Conservation (phyloP, 2,797 vertebrate genomes). For the Xerus rutilus region DNA sequence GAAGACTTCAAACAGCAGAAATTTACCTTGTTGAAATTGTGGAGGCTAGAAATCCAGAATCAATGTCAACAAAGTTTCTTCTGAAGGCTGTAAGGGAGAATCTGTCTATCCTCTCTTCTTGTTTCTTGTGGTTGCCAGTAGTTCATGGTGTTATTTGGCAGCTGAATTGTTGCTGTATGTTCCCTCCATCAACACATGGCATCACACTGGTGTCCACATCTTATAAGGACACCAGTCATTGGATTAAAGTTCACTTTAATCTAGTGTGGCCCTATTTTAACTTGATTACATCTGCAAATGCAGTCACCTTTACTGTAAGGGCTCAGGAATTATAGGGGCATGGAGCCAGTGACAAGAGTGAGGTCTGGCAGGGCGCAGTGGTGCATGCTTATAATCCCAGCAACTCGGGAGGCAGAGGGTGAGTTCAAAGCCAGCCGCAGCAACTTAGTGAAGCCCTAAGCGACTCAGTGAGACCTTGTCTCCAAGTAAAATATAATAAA, state of each 20-base stretch:
- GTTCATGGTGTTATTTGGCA: background rate
- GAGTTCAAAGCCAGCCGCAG: too few relatives aligned
- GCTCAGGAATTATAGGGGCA: background rate
- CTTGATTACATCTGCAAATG: background rate
- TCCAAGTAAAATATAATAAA: too few relatives aligned
- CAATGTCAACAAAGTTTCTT: background rate
- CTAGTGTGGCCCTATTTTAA: background rate
- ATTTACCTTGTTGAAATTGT: background rate
- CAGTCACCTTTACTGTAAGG: background rate
- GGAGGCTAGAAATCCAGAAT: background rate
- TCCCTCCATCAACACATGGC: background rate
- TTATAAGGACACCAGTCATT: background rate
- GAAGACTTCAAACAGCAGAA: background rate
- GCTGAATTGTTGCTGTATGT: rapidly evolving
- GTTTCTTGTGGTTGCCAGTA: background rate
- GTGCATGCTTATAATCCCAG: too few relatives aligned
- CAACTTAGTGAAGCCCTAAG: too few relatives aligned
- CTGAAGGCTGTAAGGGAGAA: background rate
- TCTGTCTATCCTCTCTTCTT: background rate
- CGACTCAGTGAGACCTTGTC: too few relatives aligned
- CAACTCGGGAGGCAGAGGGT: too few relatives aligned
- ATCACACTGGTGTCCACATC: background rate
- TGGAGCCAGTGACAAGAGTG: background rate
- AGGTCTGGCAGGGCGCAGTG: too few relatives aligned
- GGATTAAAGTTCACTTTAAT: background rate